Conservation (phyloP, 64 coral and sea anemone species). For the Dendrophyllia cribrosa region DNA sequence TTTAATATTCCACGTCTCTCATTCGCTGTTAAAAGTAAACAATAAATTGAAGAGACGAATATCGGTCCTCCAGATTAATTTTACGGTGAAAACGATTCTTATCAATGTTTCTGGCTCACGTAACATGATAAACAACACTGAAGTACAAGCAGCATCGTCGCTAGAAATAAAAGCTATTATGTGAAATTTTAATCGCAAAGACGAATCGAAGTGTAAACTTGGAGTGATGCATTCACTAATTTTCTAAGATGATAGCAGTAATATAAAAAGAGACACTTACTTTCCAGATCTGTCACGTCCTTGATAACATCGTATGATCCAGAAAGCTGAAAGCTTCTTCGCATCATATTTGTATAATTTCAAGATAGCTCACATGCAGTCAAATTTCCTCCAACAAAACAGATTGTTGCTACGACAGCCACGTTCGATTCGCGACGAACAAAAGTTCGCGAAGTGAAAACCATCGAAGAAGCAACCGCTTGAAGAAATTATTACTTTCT, state of each 20-base stretch:
- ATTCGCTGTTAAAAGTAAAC: constrained; percentile 22
- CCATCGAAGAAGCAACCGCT: background rate
- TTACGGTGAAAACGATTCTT: constrained; percentile 24
- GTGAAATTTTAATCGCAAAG: background rate
- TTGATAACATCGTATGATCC: constrained; percentile 99
- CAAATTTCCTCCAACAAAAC: background rate
- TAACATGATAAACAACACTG: background rate
- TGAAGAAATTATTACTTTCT: background rate
- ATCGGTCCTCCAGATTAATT: constrained; percentile 40
- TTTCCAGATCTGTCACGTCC: constrained; percentile 86
- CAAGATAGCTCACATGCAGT: background rate
- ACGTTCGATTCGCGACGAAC: background rate
- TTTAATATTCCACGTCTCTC: background rate
- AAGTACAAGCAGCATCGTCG: background rate
- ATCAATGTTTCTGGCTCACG: background rate
- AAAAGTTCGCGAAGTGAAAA: background rate
- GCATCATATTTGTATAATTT: constrained; percentile 76
- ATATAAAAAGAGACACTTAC: constrained; percentile 31
- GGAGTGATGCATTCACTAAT: background rate
- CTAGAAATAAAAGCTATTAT: background rate
- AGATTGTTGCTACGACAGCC: background rate
- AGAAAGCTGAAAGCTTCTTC: constrained; percentile 97
- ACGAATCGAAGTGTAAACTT: background rate
- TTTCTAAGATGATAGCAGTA: background rate
- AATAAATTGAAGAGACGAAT: constrained; percentile 29